Evolutionary conservation across 1,140 invertebrate species (phyloP).

Genomic region (Drosophila pseudoananassae): DNA sequence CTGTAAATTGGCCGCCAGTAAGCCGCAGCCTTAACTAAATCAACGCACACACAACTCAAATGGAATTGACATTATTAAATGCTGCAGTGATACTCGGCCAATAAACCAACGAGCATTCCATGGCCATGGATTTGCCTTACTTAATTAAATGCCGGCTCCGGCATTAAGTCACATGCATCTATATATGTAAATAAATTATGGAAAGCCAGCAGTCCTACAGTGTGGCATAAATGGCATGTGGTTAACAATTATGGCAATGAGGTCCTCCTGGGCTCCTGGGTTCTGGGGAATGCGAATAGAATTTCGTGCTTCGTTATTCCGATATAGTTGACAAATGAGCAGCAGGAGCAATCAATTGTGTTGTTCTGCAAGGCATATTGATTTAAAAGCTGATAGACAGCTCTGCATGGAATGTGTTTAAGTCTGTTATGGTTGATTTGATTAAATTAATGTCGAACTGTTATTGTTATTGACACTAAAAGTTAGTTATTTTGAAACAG

Average conservation of each 20-base stretch:
- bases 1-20: conserved; percentile 41
- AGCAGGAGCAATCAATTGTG: conserved; percentile 2
- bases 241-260: conserved; percentile 9
- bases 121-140: conserved; percentile 43
- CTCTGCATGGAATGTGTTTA: background rate
- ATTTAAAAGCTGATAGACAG: background rate
- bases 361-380: background rate
- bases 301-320: conserved; percentile 36
- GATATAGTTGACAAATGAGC: conserved; percentile 20
- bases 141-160: conserved; percentile 61
- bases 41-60: conserved; percentile 39
- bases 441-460: too few relatives aligned
- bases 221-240: conserved; percentile 37
- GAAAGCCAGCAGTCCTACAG: conserved; percentile 26
- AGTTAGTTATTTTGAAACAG: too few relatives aligned
- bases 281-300: conserved; percentile 26
- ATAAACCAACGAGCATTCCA: conserved; percentile 21
- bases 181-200: conserved; percentile 47
- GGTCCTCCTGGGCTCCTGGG: too few relatives aligned
- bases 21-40: conserved; percentile 49
- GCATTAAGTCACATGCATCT: conserved; percentile 43
- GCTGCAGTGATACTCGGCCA: conserved; percentile 31
- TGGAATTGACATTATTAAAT: conserved; percentile 70
- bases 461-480: too few relatives aligned
- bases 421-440: too few relatives aligned